Conservation (phyloP, 2,797 vertebrate genomes). For the Tarsius wallacei region DNA sequence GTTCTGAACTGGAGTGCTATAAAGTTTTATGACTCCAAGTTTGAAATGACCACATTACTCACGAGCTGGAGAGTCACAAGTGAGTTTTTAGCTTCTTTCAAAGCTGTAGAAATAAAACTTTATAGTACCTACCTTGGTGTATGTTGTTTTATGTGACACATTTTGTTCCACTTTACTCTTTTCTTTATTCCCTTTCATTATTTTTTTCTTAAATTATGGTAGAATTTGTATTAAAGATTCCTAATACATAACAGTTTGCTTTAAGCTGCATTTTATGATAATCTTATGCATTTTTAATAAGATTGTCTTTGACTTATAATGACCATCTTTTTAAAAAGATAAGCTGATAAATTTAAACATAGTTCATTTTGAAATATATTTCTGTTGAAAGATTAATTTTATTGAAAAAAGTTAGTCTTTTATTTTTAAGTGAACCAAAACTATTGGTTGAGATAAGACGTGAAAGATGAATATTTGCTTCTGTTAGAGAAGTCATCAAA, state of each 20-base stretch:
- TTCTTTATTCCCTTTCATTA: slow-evolving; percentile 73
- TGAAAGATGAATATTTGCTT: slow-evolving; percentile 35
- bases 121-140: slow-evolving; percentile 75
- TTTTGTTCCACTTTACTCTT: slow-evolving; percentile 73
- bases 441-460: slow-evolving; percentile 53
- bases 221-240: slow-evolving; percentile 37
- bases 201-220: slow-evolving; percentile 72
- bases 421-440: slow-evolving; percentile 4
- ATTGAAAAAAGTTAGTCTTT: slow-evolving; percentile 41
- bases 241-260: slow-evolving; percentile 47
- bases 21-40: slow-evolving; percentile 82
- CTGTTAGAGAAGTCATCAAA: slow-evolving; percentile 55
- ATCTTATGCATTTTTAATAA: neutral
- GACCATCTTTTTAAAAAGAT: neutral
- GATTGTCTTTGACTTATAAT: slow-evolving; percentile 67
- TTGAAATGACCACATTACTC: slow-evolving; percentile 85
- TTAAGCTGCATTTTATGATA: slow-evolving; percentile 41
- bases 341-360: slow-evolving; percentile 2
- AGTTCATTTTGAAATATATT: slow-evolving; percentile 35
- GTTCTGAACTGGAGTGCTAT: slow-evolving; percentile 75
- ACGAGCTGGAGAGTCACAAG: slow-evolving; percentile 74
- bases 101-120: slow-evolving; percentile 84
- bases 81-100: slow-evolving; percentile 84
- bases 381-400: slow-evolving; percentile 17
- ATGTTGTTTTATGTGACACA: slow-evolving; percentile 75